Conservation (phyloP, 2,888 invertebrate genomes). For the Notodonta ziczac region DNA sequence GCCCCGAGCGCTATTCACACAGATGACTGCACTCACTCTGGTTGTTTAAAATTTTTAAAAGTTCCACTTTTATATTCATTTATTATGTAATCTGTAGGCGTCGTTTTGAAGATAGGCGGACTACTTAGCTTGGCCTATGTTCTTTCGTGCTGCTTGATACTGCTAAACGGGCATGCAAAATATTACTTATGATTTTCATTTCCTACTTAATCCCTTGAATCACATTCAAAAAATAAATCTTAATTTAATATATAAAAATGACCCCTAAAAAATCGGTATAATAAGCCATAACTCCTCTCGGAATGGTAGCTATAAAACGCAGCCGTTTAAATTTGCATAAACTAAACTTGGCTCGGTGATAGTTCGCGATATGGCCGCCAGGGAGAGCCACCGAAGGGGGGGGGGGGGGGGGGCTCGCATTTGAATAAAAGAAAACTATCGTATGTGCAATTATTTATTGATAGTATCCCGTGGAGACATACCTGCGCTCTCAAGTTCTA, state of each 20-base stretch:
- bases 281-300: constrained; percentile 43
- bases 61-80: constrained; percentile 8
- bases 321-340: constrained; percentile 67
- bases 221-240: background rate
- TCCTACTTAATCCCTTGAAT: background rate
- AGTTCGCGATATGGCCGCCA: constrained; percentile 42
- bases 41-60: constrained; percentile 36
- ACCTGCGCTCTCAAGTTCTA: constrained; percentile 22
- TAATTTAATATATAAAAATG: constrained; percentile 9
- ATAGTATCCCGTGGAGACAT: constrained; percentile 34
- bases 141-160: no score
- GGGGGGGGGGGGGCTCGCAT: constrained; percentile 27
- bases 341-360: constrained; percentile 48
- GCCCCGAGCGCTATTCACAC: constrained; percentile 31
- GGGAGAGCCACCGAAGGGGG: constrained; percentile 23
- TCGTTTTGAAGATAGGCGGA: no score
- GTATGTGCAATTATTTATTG: constrained; percentile 54
- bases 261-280: constrained; percentile 36
- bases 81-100: background rate
- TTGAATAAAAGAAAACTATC: constrained; percentile 49
- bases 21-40: constrained; percentile 29
- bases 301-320: constrained; percentile 60
- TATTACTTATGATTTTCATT: no score
- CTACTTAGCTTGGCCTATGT: no score
- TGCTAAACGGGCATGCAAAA: no score